Conservation (phyloP, 2,888 invertebrate genomes). For the Lepidochrysops patricia region DNA sequence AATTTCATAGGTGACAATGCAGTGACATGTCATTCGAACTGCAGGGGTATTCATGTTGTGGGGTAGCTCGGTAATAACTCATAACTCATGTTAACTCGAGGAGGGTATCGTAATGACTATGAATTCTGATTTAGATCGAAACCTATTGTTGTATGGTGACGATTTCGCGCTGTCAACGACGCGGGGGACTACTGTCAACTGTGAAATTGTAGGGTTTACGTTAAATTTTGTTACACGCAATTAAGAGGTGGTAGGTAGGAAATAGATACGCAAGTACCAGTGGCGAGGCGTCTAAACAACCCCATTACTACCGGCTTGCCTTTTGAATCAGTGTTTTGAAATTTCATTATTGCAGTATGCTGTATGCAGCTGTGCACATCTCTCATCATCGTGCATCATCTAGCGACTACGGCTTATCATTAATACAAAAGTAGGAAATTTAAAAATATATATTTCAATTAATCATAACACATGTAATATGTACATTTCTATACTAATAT, state of each 20-base stretch:
- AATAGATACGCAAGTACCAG: no score
- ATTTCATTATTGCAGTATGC: no score
- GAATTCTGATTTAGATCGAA: conserved; percentile 53
- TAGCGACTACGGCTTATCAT: no score
- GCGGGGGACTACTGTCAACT: conserved; percentile 38
- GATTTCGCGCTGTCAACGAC: conserved; percentile 38
- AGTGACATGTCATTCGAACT: conserved; percentile 62
- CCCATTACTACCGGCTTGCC: no score
- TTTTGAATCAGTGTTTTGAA: no score
- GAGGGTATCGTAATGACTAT: conserved; percentile 49
- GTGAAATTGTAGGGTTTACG: conserved; percentile 46
- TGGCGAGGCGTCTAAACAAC: no score
- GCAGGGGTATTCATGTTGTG: conserved; percentile 54
- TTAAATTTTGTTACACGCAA: conserved; percentile 30
- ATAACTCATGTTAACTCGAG: conserved; percentile 62
- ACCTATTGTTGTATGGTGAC: conserved; percentile 49
- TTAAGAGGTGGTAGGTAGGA: not conserved
- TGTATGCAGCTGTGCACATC: no score
- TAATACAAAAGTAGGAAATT: no score
- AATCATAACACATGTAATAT: no score
- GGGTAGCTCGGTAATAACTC: conserved; percentile 50
- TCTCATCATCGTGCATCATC: no score
- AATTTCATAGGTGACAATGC: conserved; percentile 65
- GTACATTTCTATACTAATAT: no score
- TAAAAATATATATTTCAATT: no score